Base-by-base conservation (phyloP, 2,797 vertebrate genomes). In the Chaunax sp. region DNA sequence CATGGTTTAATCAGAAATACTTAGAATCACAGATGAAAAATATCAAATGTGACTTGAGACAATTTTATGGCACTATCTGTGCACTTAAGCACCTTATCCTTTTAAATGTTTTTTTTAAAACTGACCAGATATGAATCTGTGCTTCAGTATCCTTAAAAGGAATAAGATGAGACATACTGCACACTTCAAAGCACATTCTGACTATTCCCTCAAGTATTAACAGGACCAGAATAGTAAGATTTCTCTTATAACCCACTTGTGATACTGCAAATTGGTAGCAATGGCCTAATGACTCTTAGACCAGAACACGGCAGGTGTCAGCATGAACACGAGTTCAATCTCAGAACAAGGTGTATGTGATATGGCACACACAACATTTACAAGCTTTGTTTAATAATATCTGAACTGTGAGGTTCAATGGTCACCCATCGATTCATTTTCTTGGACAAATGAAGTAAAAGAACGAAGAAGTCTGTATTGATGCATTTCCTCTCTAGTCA, bases 141-240 rank as follows among this genome's bases (percentile, higher is more conserved):
- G 63, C 57, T 61, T 50, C 25, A 69, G n/a, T 50, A 33, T 76
- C 80, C 84, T 82, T 82, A 64, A 85, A 84, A 81, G 76, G 69
- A 69, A 54, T 51, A 46, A 53, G 33, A 71, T 3, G 25, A 79
- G 23, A 70, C 19, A 0, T 14, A 30, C 4, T 4, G 50, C 16
- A 28, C 47, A 1, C 57, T 61, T 69, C 38, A 57, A 75, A 62
- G 44, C 44, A 76, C 80, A 78, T 81, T 75, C 69, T 37, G 7
- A 51, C 53, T 66, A 89, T 87, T 86, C 80, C 58, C 65, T 50
- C 0, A 68, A 22, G 77, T 53, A 78, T 75, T 73, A 81, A 64
- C 58, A 58, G n/a, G 52, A 80, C 63, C 41, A 74, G 76, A 79
- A 81, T 64, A 79, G 72, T 53, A 13, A 2, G 15, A 72, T 66